These are phyloP conservation scores for Vannuccia rotundouncinata DNA, from an alignment of 2,888 invertebrate species.

Conservation along the genomic window DNA sequence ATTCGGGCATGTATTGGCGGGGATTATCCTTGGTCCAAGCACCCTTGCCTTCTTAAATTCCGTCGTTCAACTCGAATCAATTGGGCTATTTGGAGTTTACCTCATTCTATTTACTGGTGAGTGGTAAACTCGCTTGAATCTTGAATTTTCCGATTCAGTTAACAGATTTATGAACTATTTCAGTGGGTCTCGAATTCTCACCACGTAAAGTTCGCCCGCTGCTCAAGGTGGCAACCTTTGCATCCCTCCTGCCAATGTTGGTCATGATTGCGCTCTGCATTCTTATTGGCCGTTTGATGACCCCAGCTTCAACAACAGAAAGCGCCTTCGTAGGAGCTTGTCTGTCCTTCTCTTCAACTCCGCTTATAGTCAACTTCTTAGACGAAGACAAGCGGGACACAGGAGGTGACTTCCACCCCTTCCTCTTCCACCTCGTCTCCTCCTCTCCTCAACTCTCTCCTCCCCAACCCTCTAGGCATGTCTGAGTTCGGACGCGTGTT, in stretches of 20 bases:
- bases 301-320: conserved; percentile 40
- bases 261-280: conserved; percentile 42
- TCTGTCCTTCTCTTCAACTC: conserved; percentile 44
- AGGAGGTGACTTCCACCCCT: conserved; percentile 34
- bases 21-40: conserved; percentile 44
- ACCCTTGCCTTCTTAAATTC: conserved; percentile 41
- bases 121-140: too few species aligned
- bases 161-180: too few species aligned
- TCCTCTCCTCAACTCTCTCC: neutral
- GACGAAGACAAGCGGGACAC: neutral
- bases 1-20: conserved; percentile 44
- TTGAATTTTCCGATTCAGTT: too few species aligned
- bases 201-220: conserved; percentile 41
- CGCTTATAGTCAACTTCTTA: conserved; percentile 44
- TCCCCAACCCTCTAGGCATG: neutral
- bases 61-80: conserved; percentile 44
- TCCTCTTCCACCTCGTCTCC: neutral
- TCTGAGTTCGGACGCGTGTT: conserved; percentile 43
- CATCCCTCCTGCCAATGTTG: conserved; percentile 41
- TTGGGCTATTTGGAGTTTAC: conserved; percentile 45
- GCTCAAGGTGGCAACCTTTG: conserved; percentile 33
- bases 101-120: conserved; percentile 43
- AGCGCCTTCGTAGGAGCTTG: conserved; percentile 43
- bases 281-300: conserved; percentile 39
- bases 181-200: conserved; percentile 45